These are phyloP conservation scores for Ciconia boyciana DNA, from an alignment of 2,113 vertebrate genomes.

Conservation along the genomic window DNA sequence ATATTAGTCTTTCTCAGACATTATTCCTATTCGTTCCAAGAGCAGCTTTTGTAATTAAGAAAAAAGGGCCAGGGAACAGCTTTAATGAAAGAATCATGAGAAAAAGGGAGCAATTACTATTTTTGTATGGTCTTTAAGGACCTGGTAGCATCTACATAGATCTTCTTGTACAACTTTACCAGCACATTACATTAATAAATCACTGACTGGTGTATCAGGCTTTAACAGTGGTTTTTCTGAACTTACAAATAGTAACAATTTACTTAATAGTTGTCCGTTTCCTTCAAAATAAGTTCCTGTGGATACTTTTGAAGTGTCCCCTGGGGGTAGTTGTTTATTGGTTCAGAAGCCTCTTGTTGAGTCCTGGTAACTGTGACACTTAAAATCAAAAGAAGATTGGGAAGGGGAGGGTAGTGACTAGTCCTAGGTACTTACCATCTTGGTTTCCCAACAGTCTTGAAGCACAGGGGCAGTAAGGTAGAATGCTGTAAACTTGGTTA, in stretches of 20 bases:
- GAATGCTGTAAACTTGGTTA: neutral
- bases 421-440: neutral
- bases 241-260: neutral
- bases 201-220: neutral
- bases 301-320: neutral
- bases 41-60: neutral
- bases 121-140: neutral
- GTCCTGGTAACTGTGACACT: neutral
- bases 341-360: neutral
- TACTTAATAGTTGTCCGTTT: neutral
- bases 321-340: neutral
- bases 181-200: neutral
- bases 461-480: neutral
- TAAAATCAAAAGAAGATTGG: neutral
- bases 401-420: neutral
- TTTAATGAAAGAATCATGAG: neutral
- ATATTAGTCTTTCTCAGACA: neutral
- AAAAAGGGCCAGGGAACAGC: neutral
- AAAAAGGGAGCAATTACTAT: neutral
- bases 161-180: neutral
- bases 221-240: neutral
- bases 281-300: neutral
- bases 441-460: neutral
- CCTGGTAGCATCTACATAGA: fast-evolving
- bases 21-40: neutral